Evolutionary conservation across 2,888 invertebrate genomes (phyloP), one percentile per base, ranked within the genome.

Genomic region (Cheilosia grossa): DNA sequence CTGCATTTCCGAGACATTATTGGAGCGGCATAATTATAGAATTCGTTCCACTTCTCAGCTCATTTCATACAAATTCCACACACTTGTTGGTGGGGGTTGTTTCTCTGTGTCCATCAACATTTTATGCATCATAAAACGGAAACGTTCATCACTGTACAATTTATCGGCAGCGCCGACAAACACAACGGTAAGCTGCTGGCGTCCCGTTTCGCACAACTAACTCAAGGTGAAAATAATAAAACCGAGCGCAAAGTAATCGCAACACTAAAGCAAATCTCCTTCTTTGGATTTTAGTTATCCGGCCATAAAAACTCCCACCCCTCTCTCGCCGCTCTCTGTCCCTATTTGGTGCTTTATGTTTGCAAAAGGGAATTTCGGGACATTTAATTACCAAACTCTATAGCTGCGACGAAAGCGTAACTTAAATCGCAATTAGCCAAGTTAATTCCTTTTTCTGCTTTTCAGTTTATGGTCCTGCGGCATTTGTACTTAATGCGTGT

Each of bases 391-490:
- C 63, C 61, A 73, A 24, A 74, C 69, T 63, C 56, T 64, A 56
- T 54, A 44, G 64, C 64, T 47, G 19, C 30, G 51, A 37, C 40
- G 58, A 72, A 82, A 82, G 67, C 78, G 66, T 69, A 79, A 82
- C 82, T 79, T 82, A 82, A 82, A 82, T 82, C 73, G 82, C 79
- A 82, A 82, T 82, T 82, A 82, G 78, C 79, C 66, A 73, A 82
- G 82, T 82, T 82, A 82, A 82, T 78, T 82, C 73, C 67, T 82
- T 82, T 82, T 79, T 69, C 77, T 79, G 66, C 9, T 72, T 24
- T 24, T 24, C 54, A 82, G 79, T 82, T 82, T 82, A 79, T 82
- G 72, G 73, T 82, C 77, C 67, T 82, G 82, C 79, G 79, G 82
- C 82, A 82, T 82, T 82, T 82, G 82, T 73, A 42, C 66, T 79